Evolutionary conservation across 2,797 vertebrate genomes (phyloP).

Genomic region (Australoheros facetus): DNA sequence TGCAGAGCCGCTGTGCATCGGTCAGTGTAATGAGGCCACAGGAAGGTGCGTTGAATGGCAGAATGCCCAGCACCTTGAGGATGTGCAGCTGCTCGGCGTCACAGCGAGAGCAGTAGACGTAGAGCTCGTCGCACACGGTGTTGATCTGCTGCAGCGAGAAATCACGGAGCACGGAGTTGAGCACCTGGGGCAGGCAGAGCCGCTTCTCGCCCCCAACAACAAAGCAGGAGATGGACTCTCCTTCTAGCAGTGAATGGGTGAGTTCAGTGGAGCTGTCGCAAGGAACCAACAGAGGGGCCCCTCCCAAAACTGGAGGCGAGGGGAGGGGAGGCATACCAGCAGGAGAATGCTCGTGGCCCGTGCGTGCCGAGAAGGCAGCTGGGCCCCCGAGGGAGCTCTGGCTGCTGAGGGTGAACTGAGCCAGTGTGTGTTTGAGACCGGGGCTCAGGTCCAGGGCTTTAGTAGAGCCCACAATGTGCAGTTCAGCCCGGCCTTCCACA

Average conservation of each 20-base stretch:
- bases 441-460: slow-evolving; percentile 94
- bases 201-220: slow-evolving; percentile 97
- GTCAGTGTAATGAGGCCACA: slow-evolving; percentile 97
- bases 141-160: slow-evolving; percentile 99
- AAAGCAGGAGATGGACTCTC: slow-evolving; percentile 97
- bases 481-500: slow-evolving; percentile 79
- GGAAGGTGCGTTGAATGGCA: slow-evolving; percentile 96
- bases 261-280: slow-evolving; percentile 97
- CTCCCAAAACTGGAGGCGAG: slow-evolving; percentile 90
- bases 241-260: slow-evolving; percentile 92
- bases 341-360: slow-evolving; percentile 87
- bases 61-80: slow-evolving; percentile 96
- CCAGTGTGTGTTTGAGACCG: slow-evolving; percentile 95
- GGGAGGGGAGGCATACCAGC: slow-evolving; percentile 87
- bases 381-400: slow-evolving; percentile 97
- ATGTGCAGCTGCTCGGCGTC: slow-evolving; percentile 96
- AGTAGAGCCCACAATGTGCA: slow-evolving; percentile 76
- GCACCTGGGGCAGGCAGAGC: slow-evolving; percentile 95
- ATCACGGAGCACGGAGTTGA: slow-evolving; percentile 97
- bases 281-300: slow-evolving; percentile 93
- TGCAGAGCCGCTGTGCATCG: slow-evolving; percentile 97
- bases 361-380: slow-evolving; percentile 94
- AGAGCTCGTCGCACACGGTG: slow-evolving; percentile 95
- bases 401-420: slow-evolving; percentile 98
- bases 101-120: slow-evolving; percentile 97